phyloP scores from a whole-genome alignment of 2,113 vertebrate genomes.

The Petaurus breviceps region DNA sequence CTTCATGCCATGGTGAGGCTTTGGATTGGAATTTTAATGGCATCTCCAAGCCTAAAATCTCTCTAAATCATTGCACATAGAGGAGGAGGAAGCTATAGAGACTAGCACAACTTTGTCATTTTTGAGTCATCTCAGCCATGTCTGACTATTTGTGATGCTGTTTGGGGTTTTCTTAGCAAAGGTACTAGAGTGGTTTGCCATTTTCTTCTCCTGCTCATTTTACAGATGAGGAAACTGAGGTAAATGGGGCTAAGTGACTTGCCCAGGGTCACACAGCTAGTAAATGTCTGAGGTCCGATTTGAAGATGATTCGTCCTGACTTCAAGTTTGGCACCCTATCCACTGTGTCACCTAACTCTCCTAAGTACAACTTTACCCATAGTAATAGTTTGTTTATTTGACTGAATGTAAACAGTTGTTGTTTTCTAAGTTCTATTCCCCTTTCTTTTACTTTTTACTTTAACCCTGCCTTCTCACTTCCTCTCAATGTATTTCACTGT shows the following conservation, averaged over 20 bases:
- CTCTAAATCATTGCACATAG: not conserved
- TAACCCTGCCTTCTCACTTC: constrained; percentile 36
- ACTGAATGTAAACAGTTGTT: not conserved
- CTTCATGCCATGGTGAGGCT: not conserved
- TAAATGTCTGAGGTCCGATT: not conserved
- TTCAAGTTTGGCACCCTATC: not conserved
- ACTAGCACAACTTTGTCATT: not conserved
- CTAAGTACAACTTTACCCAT: not conserved
- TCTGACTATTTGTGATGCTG: not conserved
- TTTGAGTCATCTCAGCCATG: not conserved
- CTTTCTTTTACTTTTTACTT: not conserved
- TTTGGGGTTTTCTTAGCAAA: not conserved
- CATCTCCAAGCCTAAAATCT: not conserved
- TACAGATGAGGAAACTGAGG: not conserved
- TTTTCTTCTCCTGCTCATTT: not conserved
- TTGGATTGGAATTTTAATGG: not conserved
- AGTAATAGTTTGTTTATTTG: not conserved
- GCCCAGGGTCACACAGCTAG: not conserved
- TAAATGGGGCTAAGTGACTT: not conserved
- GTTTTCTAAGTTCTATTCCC: not conserved
- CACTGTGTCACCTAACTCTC: not conserved
- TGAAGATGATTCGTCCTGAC: not conserved
- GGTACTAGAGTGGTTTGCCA: not conserved
- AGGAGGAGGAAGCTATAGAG: no score
- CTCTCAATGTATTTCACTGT: constrained; percentile 35